These are phyloP conservation scores for Loris lydekkerianus DNA, from an alignment of 2,797 vertebrate genomes.

Conservation along the genomic window DNA sequence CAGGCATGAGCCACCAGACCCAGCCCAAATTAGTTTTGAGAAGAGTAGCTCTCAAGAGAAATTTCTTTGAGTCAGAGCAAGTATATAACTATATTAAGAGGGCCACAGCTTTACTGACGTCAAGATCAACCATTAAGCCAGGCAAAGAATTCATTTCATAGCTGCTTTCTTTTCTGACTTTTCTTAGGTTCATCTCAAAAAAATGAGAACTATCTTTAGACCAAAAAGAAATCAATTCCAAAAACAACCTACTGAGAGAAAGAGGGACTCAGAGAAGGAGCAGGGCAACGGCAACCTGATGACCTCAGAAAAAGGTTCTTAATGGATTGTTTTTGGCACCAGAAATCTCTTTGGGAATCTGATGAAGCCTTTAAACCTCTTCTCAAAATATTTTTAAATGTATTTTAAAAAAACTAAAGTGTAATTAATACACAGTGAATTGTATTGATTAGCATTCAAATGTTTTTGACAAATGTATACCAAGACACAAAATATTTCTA, in stretches of 20 bases:
- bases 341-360: background rate
- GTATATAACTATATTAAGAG: background rate
- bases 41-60: background rate
- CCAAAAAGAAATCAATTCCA: background rate
- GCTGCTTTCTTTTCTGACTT: background rate
- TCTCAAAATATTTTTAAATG: slow-evolving; percentile 1
- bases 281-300: background rate
- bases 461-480: background rate
- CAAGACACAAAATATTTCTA: background rate
- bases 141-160: background rate
- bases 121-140: background rate
- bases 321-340: background rate
- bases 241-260: background rate
- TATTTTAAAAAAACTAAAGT: background rate
- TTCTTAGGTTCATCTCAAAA: background rate
- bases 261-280: background rate
- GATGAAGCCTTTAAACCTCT: background rate
- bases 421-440: background rate
- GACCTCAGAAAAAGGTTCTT: background rate
- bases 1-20: no score
- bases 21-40: slow-evolving; percentile 1
- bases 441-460: background rate
- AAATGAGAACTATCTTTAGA: background rate
- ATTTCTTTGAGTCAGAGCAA: background rate
- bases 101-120: background rate